These are phyloP conservation scores for Semicossyphus pulcher DNA, from an alignment of 2,113 vertebrate species.

Conservation along the genomic window DNA sequence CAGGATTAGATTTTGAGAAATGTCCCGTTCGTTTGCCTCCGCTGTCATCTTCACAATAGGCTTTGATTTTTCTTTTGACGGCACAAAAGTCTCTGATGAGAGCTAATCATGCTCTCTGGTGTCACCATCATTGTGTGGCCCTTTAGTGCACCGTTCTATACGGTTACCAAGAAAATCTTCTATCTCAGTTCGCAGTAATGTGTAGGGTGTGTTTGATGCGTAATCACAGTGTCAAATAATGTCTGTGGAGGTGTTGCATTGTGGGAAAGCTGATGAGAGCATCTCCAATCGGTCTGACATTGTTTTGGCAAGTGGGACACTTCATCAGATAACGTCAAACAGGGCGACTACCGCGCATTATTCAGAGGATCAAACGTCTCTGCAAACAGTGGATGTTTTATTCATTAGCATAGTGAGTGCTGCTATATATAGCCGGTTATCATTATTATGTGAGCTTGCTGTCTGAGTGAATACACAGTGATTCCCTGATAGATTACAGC, in stretches of 20 bases:
- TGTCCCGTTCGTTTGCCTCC: no score
- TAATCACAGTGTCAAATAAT: constrained; percentile 50
- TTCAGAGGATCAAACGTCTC: constrained; percentile 47
- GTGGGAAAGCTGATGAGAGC: constrained; percentile 43
- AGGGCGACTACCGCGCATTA: constrained; percentile 31
- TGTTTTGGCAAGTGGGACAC: constrained; percentile 68
- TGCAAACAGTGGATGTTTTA: constrained; percentile 61
- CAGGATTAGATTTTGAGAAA: constrained; percentile 34
- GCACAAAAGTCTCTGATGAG: constrained; percentile 39
- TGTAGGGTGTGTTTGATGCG: constrained; percentile 9
- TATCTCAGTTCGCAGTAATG: constrained; percentile 4
- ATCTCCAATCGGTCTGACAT: constrained; percentile 63
- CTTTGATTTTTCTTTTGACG: constrained; percentile 46
- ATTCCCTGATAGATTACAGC: constrained; percentile 33
- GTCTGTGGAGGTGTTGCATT: constrained; percentile 5
- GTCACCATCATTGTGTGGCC: constrained; percentile 29
- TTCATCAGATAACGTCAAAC: constrained; percentile 54
- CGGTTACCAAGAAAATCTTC: neutral
- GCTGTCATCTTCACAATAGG: constrained; percentile 53
- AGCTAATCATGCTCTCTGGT: constrained; percentile 43
- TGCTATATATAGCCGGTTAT: constrained; percentile 20
- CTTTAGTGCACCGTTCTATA: constrained; percentile 6
- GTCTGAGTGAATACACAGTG: constrained; percentile 43
- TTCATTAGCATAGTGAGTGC: constrained; percentile 56
- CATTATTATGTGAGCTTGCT: constrained; percentile 40